phyloP scores from a whole-genome alignment of 37 sponge, comb jelly and placozoan species.

The Halichondria panicea region DNA sequence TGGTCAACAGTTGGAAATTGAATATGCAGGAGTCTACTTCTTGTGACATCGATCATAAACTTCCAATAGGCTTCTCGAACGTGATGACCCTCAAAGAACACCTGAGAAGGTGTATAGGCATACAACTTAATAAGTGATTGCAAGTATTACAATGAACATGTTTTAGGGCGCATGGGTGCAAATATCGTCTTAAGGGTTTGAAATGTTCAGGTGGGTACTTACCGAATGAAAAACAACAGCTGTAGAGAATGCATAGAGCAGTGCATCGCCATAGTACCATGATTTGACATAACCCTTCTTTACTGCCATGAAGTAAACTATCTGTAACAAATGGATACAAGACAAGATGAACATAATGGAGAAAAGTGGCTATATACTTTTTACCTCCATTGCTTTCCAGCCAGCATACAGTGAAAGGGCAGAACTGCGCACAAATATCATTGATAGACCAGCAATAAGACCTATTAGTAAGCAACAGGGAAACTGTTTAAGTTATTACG shows the following conservation, averaged over 20 bases:
- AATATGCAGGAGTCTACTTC: slow-evolving; percentile 3
- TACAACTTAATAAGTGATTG: too few relatives aligned
- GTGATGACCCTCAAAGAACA: slow-evolving; percentile 41
- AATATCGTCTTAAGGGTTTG: too few relatives aligned
- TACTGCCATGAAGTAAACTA: slow-evolving; percentile 38
- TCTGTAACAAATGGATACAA: slow-evolving; percentile 10
- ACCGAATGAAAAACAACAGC: too few relatives aligned
- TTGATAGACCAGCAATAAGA: slow-evolving; percentile 62
- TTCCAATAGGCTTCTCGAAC: slow-evolving; percentile 29
- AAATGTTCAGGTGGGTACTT: too few relatives aligned
- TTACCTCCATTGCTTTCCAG: slow-evolving; percentile 58
- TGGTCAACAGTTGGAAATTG: slow-evolving; percentile 2
- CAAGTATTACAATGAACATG: too few relatives aligned
- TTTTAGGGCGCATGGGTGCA: too few relatives aligned
- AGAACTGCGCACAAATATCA: slow-evolving; percentile 39
- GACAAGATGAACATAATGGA: too few relatives aligned
- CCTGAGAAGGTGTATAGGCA: slow-evolving; percentile 24
- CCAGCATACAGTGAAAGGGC: slow-evolving; percentile 47
- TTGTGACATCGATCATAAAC: slow-evolving; percentile 2
- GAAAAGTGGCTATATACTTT: not conserved
- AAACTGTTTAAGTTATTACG: too few relatives aligned
- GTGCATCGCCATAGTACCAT: slow-evolving; percentile 51
- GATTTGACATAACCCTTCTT: slow-evolving; percentile 18
- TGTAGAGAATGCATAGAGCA: not conserved
- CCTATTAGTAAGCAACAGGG: slow-evolving; percentile 14